A percentile compares a stretch with the other conserved stretches of the same genome.
Conservation (phyloP, 2,113 vertebrate species). For the Podarcis muralis region DNA sequence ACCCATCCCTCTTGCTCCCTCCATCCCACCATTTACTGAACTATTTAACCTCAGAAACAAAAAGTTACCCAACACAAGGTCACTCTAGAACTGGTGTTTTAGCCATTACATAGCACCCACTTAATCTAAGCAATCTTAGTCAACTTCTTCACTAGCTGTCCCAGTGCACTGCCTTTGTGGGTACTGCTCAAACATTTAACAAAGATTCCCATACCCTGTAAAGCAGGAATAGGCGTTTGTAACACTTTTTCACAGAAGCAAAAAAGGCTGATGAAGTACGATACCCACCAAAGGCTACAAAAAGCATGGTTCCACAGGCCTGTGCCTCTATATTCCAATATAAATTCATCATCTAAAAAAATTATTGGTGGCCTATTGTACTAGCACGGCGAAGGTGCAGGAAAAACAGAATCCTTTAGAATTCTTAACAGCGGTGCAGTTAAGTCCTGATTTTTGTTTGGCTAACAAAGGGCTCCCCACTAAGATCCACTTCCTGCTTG, state of each 20-base stretch:
- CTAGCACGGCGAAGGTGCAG: neutral
- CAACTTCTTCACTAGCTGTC: too few relatives aligned
- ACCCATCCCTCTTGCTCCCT: neutral
- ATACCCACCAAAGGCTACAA: neutral
- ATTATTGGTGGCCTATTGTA: neutral
- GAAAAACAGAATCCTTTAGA: neutral
- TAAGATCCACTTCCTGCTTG: slow-evolving; percentile 16
- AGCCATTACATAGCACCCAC: neutral
- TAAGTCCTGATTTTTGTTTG: neutral
- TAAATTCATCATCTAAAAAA: neutral
- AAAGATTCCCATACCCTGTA: neutral
- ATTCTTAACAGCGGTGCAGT: neutral
- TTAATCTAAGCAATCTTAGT: neutral
- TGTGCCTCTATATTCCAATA: neutral
- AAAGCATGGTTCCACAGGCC: neutral
- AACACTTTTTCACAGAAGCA: neutral
- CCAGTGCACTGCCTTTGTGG: neutral
- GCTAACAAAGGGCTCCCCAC: neutral
- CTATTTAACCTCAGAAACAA: neutral
- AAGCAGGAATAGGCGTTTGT: neutral
- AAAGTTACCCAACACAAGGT: neutral
- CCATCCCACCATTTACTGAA: neutral
- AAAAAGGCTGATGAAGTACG: neutral
- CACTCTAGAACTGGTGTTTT: neutral
- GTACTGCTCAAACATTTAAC: neutral